Conservation (phyloP, 1,140 invertebrate genomes). For the Lycorma delicatula region DNA sequence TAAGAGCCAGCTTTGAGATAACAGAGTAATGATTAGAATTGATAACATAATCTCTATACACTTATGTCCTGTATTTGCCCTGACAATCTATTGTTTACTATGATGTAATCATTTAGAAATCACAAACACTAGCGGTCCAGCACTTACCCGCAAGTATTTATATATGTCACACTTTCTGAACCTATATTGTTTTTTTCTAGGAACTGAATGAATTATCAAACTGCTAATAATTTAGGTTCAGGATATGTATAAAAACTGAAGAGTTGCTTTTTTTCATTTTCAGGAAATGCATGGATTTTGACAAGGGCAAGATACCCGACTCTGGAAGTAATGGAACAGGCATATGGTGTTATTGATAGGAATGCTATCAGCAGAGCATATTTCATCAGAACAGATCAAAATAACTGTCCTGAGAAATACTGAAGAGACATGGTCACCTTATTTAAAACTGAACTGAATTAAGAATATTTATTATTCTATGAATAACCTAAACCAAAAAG, state of each 20-base stretch:
- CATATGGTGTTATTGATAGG: conserved; percentile 47
- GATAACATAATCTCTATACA: too few species aligned
- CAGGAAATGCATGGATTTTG: conserved; percentile 59
- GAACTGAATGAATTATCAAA: neutral
- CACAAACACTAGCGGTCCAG: too few species aligned
- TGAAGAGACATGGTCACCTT: too few species aligned
- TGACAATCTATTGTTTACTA: too few species aligned
- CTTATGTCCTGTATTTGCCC: too few species aligned
- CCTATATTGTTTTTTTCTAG: neutral
- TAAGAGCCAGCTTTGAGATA: too few species aligned
- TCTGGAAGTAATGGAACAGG: conserved; percentile 46
- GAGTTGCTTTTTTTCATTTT: conserved; percentile 34
- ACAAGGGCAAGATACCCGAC: conserved; percentile 48
- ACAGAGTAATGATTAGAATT: too few species aligned
- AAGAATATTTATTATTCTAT: too few species aligned
- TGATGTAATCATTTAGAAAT: too few species aligned
- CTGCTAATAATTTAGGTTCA: neutral
- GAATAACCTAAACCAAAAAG: too few species aligned
- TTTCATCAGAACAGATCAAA: conserved; percentile 53
- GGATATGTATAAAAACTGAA: neutral
- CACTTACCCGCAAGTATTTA: neutral
- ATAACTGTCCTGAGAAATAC: conserved; percentile 42
- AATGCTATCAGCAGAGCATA: conserved; percentile 49
- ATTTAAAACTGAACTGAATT: too few species aligned
- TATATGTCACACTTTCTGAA: neutral